A percentile compares a stretch with the other conserved stretches of the same genome.
phyloP scores from a whole-genome alignment of 2,113 vertebrate genomes.

The Oryzias curvinotus region DNA sequence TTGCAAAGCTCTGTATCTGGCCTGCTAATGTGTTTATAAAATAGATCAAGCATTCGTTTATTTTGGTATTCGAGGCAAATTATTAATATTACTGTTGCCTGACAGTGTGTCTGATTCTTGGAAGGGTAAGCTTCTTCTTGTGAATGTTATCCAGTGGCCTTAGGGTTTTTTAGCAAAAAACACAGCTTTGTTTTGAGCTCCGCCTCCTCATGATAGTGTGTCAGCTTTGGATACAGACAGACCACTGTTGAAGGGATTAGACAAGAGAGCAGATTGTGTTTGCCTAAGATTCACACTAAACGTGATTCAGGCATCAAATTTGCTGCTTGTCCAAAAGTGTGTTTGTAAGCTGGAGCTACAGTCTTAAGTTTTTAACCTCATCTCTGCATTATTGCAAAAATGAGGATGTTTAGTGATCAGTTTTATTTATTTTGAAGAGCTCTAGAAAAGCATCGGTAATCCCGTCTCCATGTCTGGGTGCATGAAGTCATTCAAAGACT shows the following conservation, averaged over 20 bases:
- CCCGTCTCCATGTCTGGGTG: too few relatives aligned
- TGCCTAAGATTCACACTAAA: neutral
- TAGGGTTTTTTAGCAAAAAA: constrained; percentile 60
- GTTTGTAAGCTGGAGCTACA: too few relatives aligned
- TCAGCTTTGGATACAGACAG: constrained; percentile 20
- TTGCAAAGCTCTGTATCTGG: constrained; percentile 1
- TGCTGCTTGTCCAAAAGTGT: too few relatives aligned
- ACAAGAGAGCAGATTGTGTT: constrained; percentile 19
- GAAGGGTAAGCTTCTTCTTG: constrained; percentile 60
- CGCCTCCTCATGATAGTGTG: constrained; percentile 45
- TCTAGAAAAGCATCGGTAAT: too few relatives aligned
- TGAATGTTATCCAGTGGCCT: constrained; percentile 59
- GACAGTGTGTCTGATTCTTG: constrained; percentile 64
- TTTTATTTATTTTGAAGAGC: too few relatives aligned
- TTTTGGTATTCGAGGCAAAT: constrained; percentile 65
- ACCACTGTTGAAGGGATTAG: constrained; percentile 32
- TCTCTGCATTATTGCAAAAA: too few relatives aligned
- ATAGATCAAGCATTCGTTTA: constrained; percentile 56
- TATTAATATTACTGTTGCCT: constrained; percentile 43
- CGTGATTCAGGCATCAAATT: too few relatives aligned
- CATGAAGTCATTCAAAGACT: too few relatives aligned
- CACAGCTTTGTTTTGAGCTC: constrained; percentile 61
- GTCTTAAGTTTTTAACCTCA: too few relatives aligned
- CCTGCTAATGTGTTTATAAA: constrained; percentile 42
- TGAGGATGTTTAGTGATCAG: too few relatives aligned